Base-by-base conservation (phyloP, 2,797 vertebrate genomes). In the Scolopax rusticola region DNA sequence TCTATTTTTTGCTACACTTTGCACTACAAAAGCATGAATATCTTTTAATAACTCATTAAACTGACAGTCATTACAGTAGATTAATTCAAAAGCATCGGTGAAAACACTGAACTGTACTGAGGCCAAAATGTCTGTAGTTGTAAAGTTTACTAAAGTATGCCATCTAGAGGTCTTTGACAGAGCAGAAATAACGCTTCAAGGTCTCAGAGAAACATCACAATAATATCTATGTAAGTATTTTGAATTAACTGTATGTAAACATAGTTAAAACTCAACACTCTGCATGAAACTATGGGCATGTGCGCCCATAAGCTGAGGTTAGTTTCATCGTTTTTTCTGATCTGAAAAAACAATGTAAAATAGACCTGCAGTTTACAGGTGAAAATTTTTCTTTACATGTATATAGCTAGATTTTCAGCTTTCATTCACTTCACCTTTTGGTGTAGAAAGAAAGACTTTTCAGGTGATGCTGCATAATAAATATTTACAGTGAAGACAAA, bases 101-200 rank as follows among this genome's bases (percentile, higher is more conserved):
- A 95, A 95, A 96, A 69, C 45, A 27, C 38, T 65, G 92, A 96
- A 92, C 74, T 56, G 33, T 69, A 48, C 79, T 61, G 60, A 96
- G 63, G 48, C 68, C 85, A 82, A 82, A 84, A 65, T 19, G 33
- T 18, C 15, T 59, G n/a, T 13, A 48, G 45, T 77, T 33, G 40
- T 88, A 90, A 97, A 97, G 64, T 97, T 98, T 98, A 88, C 94
- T 96, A 95, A 98, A 98, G 97, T 75, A 79, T 97, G 98, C 97
- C 98, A 98, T 97, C 98, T 98, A 98, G 97, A 97, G 98, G 98
- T 56, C 61, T 91, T 68, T 48, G 81, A 41, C 25, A 76, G 50
- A 83, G 38, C 5, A 87, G n/a, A 74, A 96, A 80, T 84, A 76
- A 50, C 68, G 17, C 25, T 90, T 83, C n/a, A 74, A 7, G 40